Evolutionary conservation across 2,113 vertebrate genomes (phyloP).

Genomic region (Aleadryas rufinucha): DNA sequence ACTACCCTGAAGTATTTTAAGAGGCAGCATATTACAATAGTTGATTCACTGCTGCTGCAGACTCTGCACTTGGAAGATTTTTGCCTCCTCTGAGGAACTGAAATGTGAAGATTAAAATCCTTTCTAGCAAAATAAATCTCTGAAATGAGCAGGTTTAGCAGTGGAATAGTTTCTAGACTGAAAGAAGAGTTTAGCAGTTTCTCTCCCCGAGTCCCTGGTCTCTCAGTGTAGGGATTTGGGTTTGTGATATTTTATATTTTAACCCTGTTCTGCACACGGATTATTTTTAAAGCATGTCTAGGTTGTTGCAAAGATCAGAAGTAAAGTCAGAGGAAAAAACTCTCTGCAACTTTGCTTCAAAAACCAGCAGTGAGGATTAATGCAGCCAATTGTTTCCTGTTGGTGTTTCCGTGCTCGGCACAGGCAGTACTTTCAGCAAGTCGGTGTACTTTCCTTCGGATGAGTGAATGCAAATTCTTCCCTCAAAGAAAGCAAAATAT

Average conservation of each 20-base stretch:
- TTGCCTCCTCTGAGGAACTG: conserved; percentile 18
- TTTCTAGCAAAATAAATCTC: conserved; percentile 39
- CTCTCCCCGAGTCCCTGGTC: neutral
- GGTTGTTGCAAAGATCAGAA: neutral
- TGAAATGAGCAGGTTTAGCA: neutral
- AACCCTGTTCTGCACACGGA: neutral
- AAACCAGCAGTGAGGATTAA: neutral
- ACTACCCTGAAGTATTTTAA: conserved; percentile 68
- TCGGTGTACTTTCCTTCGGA: neutral
- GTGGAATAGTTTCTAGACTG: neutral
- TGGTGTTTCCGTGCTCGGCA: neutral
- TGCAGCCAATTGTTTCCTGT: neutral
- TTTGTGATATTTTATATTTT: conserved; percentile 1
- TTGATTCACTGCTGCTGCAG: conserved; percentile 61
- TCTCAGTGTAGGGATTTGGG: neutral
- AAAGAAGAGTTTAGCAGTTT: neutral
- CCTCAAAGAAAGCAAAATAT: neutral
- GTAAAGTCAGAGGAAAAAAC: neutral
- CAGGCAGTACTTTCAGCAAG: neutral
- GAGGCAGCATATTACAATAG: conserved; percentile 65
- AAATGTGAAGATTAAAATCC: conserved; percentile 51
- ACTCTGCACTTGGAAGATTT: conserved; percentile 26
- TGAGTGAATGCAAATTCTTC: neutral
- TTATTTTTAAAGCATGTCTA: neutral
- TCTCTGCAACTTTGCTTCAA: neutral